Evolutionary conservation across 2,888 invertebrate genomes (phyloP), one percentile per base, ranked within the genome.

Genomic region (Ferrisia virgata): DNA sequence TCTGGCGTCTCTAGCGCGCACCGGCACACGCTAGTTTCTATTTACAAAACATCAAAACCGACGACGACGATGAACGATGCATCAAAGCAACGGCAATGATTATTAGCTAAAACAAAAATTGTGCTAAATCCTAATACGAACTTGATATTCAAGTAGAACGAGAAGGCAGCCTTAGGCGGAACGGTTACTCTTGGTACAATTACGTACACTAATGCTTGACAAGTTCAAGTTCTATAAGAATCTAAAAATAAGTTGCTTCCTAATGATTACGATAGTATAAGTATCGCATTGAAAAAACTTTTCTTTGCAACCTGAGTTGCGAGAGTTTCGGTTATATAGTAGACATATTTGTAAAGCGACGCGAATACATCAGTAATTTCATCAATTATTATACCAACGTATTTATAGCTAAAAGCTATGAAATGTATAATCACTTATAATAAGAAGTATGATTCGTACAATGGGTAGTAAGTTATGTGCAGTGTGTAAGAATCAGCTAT

Each of bases 121-220:
- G 58, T 64, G 58, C 13, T 64, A 64, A 64, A 64, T 64, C 28
- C 58, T 25, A 64, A 64, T 25, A 64, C 28, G 58, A 64, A 64
- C 58, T 64, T 64, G 58, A 64, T 64, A 64, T 64, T 64, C 58
- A 64, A 64, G 58, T 64, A 64, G 58, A 64, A 64, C 58, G 28
- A 64, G 28, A 25, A 64, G 11, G 25, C 58, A 64, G 58, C 58
- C 28, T 3, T 9, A 28, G 58, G 58, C 58, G 0, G n/a, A 64
- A 64, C 58, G 58, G 13, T 64, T 47, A 47, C 47, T 47, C 47
- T 47, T 47, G 47, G 47, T 47, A 47, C 47, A 47, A 64, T 64
- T 28, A 25, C 58, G n/a, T 64, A 64, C 13, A 64, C 13, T 13
- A 25, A 64, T 64, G 58, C 58, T 64, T 64, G 58, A 64, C 58